Percentiles rank a stretch among this genome's conserved stretches.
Evolutionary conservation across 2,888 invertebrate genomes (phyloP).

Genomic region (Ormyrus labotus): DNA sequence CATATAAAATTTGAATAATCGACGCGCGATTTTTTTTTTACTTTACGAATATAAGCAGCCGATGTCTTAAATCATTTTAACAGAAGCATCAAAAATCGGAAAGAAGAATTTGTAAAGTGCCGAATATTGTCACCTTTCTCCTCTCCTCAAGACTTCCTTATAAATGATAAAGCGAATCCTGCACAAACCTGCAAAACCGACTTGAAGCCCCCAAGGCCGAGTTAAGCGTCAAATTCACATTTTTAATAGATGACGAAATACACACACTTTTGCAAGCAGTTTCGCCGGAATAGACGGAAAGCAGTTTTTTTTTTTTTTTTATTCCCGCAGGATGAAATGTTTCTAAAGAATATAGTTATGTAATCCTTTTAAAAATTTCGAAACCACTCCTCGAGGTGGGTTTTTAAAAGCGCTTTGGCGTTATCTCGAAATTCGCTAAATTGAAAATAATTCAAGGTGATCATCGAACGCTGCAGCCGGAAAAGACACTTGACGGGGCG

Average conservation of each 20-base stretch:
- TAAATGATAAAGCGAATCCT: constrained; percentile 40
- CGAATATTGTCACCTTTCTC: constrained; percentile 52
- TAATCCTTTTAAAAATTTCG: too few species aligned
- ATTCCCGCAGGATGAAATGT: too few species aligned
- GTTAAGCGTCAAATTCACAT: constrained; percentile 53
- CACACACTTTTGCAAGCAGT: constrained; percentile 34
- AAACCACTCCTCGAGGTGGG: too few species aligned
- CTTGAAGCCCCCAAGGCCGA: constrained; percentile 39
- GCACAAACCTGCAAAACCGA: constrained; percentile 39
- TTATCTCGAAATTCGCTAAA: too few species aligned
- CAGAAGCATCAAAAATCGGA: constrained; percentile 5
- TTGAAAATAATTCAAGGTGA: too few species aligned
- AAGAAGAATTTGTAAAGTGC: constrained; percentile 34
- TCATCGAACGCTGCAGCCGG: too few species aligned
- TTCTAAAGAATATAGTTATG: too few species aligned
- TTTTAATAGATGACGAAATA: constrained; percentile 51
- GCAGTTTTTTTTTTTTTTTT: too few species aligned
- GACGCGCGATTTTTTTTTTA: neutral
- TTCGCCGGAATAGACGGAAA: neutral
- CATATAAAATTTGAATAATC: neutral
- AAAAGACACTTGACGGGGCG: too few species aligned
- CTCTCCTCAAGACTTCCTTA: constrained; percentile 26
- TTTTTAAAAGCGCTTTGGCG: too few species aligned
- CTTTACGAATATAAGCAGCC: neutral
- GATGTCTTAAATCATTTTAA: neutral